phyloP scores from a whole-genome alignment of 1,140 invertebrate genomes.

The Heliconius nattereri region DNA sequence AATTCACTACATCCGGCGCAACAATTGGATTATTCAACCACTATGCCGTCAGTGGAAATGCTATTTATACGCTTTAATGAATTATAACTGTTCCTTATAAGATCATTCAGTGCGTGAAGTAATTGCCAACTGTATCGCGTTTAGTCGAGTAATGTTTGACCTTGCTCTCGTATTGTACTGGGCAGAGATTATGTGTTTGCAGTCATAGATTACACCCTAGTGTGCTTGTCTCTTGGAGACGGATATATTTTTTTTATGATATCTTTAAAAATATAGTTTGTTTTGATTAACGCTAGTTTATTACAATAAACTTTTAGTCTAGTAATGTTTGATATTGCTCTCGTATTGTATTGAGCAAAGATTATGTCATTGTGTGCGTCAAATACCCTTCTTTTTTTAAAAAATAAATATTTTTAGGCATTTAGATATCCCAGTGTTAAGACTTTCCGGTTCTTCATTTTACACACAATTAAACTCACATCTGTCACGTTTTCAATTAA shows the following conservation, averaged over 20 bases:
- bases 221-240: constrained; percentile 26
- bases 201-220: constrained; percentile 39
- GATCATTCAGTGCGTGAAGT: constrained; percentile 48
- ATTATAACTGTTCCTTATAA: constrained; percentile 12
- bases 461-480: neutral
- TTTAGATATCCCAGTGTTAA: no score
- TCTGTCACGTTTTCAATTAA: neutral
- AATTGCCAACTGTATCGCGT: constrained; percentile 32
- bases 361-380: no score
- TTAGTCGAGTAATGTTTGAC: constrained; percentile 46
- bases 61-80: neutral
- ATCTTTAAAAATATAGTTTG: neutral
- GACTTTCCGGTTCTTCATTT: no score
- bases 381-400: no score
- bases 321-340: no score
- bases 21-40: neutral
- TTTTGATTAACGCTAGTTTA: neutral
- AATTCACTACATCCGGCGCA: neutral
- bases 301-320: no score
- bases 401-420: no score
- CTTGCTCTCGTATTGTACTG: constrained; percentile 64
- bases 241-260: neutral
- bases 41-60: neutral
- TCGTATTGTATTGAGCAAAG: no score
- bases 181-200: constrained; percentile 47